phyloP scores from a whole-genome alignment of 2,797 vertebrate genomes.

The Apogon talboti region DNA sequence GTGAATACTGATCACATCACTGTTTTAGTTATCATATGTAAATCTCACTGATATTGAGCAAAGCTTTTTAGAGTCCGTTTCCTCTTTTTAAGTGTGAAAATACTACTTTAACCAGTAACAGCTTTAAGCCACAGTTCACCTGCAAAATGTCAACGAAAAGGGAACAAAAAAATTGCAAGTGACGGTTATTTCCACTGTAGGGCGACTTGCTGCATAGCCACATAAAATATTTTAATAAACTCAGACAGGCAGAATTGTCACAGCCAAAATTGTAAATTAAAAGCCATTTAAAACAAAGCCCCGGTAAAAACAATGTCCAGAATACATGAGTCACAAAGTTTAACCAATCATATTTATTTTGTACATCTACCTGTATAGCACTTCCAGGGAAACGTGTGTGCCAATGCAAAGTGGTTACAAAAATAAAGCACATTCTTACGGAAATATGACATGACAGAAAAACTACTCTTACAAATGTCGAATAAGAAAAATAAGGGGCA shows the following conservation, averaged over 20 bases:
- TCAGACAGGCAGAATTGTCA: too few species aligned
- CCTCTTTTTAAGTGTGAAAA: too few species aligned
- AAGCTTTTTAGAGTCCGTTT: too few species aligned
- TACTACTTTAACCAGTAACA: not conserved
- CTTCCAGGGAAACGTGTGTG: constrained; percentile 66
- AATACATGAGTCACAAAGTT: constrained; percentile 28
- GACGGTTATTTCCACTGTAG: too few species aligned
- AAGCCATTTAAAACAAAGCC: too few species aligned
- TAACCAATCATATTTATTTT: constrained; percentile 74
- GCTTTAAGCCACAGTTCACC: not conserved
- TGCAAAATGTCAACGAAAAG: not conserved
- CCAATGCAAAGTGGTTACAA: constrained; percentile 80
- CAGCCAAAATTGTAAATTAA: too few species aligned
- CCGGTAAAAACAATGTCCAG: not conserved
- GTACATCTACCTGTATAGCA: constrained; percentile 63
- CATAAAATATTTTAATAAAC: too few species aligned
- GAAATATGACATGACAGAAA: constrained; percentile 67
- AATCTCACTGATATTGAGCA: too few species aligned
- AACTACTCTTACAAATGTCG: constrained; percentile 66
- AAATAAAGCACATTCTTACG: constrained; percentile 80
- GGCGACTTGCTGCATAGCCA: too few species aligned
- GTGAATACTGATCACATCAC: too few species aligned
- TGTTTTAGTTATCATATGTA: too few species aligned
- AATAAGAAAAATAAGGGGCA: constrained; percentile 67
- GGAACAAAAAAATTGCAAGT: not conserved